phyloP scores from a whole-genome alignment of 2,888 invertebrate species.

The Pilophorus perplexus region DNA sequence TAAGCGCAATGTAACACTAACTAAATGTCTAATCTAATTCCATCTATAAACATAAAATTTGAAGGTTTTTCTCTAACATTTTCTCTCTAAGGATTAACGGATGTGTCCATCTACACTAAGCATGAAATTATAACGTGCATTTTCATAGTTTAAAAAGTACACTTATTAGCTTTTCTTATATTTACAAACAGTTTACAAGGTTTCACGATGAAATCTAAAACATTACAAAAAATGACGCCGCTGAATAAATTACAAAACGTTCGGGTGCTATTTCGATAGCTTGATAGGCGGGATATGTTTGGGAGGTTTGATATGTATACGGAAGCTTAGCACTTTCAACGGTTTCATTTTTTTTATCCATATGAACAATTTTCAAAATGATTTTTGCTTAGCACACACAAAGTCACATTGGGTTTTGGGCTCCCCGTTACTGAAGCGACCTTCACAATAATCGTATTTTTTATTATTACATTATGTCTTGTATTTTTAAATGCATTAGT shows the following conservation, averaged over 20 bases:
- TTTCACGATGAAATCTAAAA: constrained; percentile 26
- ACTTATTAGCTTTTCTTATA: constrained; percentile 27
- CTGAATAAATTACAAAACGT: constrained; percentile 18
- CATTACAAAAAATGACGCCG: constrained; percentile 15
- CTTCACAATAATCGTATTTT: constrained; percentile 30
- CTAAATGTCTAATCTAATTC: too few relatives aligned
- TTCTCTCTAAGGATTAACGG: not conserved
- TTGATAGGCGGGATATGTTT: not conserved
- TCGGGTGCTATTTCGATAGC: not conserved
- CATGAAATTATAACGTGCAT: constrained; percentile 32
- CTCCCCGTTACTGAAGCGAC: constrained; percentile 27
- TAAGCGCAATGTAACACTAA: too few relatives aligned
- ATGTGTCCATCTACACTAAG: constrained; percentile 7
- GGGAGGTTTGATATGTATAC: constrained; percentile 11
- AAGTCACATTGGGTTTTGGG: constrained; percentile 17
- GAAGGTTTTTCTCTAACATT: not conserved
- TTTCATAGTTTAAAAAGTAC: constrained; percentile 28
- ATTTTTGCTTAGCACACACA: not conserved
- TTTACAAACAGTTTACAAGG: constrained; percentile 37
- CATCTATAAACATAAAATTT: too few relatives aligned
- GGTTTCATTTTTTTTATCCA: not conserved
- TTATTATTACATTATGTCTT: constrained; percentile 12
- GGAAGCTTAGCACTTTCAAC: constrained; percentile 20
- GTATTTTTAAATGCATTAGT: constrained; percentile 27
- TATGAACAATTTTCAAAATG: too few relatives aligned